Percentiles rank a stretch among this genome's conserved stretches.
Conservation (phyloP, 2,113 vertebrate genomes). For the Cyprinus carpio region DNA sequence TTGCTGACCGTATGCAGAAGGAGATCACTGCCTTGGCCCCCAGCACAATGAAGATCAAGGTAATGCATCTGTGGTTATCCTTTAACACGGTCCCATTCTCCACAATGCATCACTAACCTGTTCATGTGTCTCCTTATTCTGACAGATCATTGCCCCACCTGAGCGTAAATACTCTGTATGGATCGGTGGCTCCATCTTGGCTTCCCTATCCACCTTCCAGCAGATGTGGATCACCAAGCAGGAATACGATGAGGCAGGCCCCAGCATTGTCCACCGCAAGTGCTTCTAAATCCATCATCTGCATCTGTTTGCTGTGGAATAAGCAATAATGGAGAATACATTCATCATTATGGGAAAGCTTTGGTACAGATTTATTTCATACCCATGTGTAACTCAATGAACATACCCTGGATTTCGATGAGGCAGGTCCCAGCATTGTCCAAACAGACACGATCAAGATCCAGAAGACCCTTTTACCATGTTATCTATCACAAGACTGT, state of each 20-base stretch:
- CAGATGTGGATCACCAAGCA: constrained; percentile 99
- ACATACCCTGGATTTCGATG: too few relatives aligned
- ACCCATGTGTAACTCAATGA: too few relatives aligned
- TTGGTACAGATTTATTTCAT: too few relatives aligned
- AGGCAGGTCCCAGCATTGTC: too few relatives aligned
- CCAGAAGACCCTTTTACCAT: too few relatives aligned
- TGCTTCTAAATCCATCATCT: constrained; percentile 91
- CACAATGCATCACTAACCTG: constrained; percentile 24
- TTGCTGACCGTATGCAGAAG: constrained; percentile 99
- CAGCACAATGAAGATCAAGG: constrained; percentile 99
- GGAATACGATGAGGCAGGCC: constrained; percentile 97
- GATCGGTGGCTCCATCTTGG: constrained; percentile 99
- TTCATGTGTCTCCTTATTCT: constrained; percentile 43
- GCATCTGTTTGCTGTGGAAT: constrained; percentile 75
- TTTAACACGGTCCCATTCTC: neutral
- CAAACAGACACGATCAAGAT: too few relatives aligned
- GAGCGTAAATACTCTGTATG: constrained; percentile 99
- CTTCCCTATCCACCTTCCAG: constrained; percentile 99
- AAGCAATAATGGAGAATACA: constrained; percentile 68
- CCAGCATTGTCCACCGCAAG: constrained; percentile 99
- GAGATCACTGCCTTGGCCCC: constrained; percentile 98
- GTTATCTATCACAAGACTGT: too few relatives aligned
- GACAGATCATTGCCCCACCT: constrained; percentile 97
- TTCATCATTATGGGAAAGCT: constrained; percentile 73
- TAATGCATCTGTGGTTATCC: constrained; percentile 60